Percentiles rank a stretch among this genome's conserved stretches.
Conservation (phyloP, 2,113 vertebrate species). For the Platysteira castanea region DNA sequence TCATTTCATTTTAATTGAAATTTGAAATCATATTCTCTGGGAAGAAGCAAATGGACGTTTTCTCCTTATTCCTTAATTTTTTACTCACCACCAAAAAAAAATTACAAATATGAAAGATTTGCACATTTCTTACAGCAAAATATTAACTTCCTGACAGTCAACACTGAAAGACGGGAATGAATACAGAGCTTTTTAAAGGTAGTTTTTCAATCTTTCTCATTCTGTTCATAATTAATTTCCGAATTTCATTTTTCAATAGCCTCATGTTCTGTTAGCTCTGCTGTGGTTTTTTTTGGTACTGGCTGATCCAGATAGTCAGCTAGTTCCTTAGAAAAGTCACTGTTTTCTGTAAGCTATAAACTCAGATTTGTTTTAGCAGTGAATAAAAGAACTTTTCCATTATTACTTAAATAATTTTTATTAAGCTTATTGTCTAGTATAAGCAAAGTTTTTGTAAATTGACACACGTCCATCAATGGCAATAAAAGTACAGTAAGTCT, state of each 20-base stretch:
- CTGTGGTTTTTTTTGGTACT: not conserved
- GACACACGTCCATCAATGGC: not conserved
- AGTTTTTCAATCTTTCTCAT: constrained; percentile 11
- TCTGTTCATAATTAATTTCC: constrained; percentile 41
- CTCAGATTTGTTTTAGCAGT: not conserved
- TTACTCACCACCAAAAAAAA: not conserved
- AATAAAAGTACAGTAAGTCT: not conserved
- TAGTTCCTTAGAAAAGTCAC: not conserved
- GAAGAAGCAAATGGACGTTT: constrained; percentile 71
- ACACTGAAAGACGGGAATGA: not conserved
- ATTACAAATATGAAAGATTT: constrained; percentile 51
- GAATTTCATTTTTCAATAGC: constrained; percentile 10
- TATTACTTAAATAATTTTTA: not conserved
- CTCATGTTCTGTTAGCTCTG: not conserved
- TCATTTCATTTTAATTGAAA: constrained; percentile 89
- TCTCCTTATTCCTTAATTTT: not conserved
- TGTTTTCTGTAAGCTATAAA: not conserved
- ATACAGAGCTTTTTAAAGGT: constrained; percentile 1
- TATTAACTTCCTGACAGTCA: constrained; percentile 42
- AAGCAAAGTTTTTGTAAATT: not conserved
- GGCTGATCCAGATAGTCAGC: not conserved
- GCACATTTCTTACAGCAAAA: constrained; percentile 61
- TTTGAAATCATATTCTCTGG: constrained; percentile 77
- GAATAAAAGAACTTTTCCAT: not conserved
- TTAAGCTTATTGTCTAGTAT: not conserved